Conservation (phyloP, 2,113 vertebrate species). For the Eptesicus fuscus region DNA sequence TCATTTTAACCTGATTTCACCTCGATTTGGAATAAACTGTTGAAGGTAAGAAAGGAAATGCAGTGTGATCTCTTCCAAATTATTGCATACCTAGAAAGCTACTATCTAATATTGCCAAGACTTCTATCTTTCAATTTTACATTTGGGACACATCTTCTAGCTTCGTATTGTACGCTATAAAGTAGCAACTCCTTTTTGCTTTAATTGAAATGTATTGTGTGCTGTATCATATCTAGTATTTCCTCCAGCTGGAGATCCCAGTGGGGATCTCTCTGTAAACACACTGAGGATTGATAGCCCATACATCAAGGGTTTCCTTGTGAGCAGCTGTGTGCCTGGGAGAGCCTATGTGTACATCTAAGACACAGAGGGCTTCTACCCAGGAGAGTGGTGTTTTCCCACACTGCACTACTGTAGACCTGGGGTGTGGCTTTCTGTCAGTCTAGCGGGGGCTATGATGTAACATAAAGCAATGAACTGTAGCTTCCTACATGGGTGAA, state of each 20-base stretch:
- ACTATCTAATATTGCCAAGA: not conserved
- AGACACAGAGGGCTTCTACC: not conserved
- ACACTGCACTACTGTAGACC: accelerated
- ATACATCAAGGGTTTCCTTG: conserved; percentile 45
- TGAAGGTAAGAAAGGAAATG: not conserved
- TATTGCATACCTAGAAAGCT: not conserved
- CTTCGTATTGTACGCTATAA: not conserved
- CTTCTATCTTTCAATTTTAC: not conserved
- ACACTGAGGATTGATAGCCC: conserved; percentile 33
- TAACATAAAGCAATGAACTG: not conserved
- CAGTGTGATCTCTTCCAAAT: not conserved
- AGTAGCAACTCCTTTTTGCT: conserved; percentile 5
- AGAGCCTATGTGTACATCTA: not conserved
- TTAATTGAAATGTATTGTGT: conserved; percentile 63
- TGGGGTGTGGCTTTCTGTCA: not conserved
- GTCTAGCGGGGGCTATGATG: not conserved
- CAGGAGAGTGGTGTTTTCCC: not conserved
- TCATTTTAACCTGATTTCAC: not conserved
- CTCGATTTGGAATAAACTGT: conserved; percentile 6
- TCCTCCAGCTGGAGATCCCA: conserved; percentile 60
- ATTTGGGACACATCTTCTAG: conserved; percentile 19
- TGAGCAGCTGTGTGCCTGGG: not conserved
- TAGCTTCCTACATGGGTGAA: not conserved
- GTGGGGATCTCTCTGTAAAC: conserved; percentile 62
- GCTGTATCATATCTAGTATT: conserved; percentile 52